These are phyloP conservation scores for Adela reaumurella DNA, from an alignment of 2,888 invertebrate genomes.

Conservation along the genomic window DNA sequence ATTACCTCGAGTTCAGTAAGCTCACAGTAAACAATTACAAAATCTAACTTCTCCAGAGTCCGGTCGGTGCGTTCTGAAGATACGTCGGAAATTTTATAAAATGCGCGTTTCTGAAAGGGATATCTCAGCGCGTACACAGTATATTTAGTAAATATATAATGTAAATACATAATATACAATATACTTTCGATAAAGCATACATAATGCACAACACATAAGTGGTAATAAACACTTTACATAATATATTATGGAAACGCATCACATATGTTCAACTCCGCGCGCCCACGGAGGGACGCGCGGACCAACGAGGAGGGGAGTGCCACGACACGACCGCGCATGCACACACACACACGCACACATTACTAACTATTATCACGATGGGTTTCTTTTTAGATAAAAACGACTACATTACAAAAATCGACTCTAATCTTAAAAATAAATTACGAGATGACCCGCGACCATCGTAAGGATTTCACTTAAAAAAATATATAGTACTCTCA, in stretches of 20 bases:
- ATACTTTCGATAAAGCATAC: background rate
- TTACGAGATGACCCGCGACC: conserved; percentile 33
- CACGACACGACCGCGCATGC: conserved; percentile 39
- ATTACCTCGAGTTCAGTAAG: background rate
- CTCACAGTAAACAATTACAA: background rate
- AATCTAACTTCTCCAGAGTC: background rate
- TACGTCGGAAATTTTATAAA: background rate
- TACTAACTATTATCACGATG: conserved; percentile 56
- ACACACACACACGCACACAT: conserved; percentile 35
- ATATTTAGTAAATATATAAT: conserved; percentile 1
- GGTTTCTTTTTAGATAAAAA: conserved; percentile 39
- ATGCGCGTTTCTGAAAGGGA: background rate
- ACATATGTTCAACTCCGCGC: background rate
- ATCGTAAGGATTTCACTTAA: conserved; percentile 40
- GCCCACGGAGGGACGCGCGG: conserved; percentile 18
- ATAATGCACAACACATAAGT: conserved; percentile 1
- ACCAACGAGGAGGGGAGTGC: conserved; percentile 42
- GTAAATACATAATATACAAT: conserved; percentile 1
- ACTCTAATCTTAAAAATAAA: conserved; percentile 50
- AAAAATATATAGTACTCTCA: conserved; percentile 15
- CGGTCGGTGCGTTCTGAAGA: background rate
- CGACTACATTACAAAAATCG: conserved; percentile 35
- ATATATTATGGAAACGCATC: conserved; percentile 1
- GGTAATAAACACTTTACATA: conserved; percentile 1
- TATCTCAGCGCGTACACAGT: background rate